These are phyloP conservation scores for Calonectris borealis DNA, from an alignment of 2,113 vertebrate genomes.

Conservation along the genomic window DNA sequence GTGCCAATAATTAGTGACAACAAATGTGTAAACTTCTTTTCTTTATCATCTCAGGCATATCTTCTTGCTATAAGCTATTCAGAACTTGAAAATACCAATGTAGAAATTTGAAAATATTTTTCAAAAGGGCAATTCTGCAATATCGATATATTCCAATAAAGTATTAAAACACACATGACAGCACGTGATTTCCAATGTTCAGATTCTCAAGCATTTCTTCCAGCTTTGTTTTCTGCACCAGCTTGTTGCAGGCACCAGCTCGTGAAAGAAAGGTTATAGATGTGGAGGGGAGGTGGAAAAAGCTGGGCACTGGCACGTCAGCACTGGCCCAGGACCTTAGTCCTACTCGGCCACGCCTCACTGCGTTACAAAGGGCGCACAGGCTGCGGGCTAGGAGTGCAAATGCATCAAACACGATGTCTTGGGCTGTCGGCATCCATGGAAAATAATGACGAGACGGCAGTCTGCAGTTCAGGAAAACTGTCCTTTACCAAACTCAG, in stretches of 20 bases:
- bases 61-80: background rate
- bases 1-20: background rate
- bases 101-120: background rate
- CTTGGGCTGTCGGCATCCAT: background rate
- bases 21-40: background rate
- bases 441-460: background rate
- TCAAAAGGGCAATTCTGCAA: background rate
- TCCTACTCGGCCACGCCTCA: background rate
- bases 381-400: too few relatives aligned
- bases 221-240: background rate
- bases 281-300: background rate
- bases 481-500: background rate
- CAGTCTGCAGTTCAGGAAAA: background rate
- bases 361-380: accelerated
- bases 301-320: background rate
- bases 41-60: background rate
- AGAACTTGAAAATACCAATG: background rate
- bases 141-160: background rate
- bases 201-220: background rate
- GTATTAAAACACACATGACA: accelerated
- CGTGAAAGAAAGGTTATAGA: background rate
- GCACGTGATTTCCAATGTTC: background rate
- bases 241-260: background rate
- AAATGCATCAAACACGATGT: background rate
- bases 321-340: background rate